Evolutionary conservation across 2,113 vertebrate species (phyloP).

Genomic region (Ibidorhyncha struthersii): DNA sequence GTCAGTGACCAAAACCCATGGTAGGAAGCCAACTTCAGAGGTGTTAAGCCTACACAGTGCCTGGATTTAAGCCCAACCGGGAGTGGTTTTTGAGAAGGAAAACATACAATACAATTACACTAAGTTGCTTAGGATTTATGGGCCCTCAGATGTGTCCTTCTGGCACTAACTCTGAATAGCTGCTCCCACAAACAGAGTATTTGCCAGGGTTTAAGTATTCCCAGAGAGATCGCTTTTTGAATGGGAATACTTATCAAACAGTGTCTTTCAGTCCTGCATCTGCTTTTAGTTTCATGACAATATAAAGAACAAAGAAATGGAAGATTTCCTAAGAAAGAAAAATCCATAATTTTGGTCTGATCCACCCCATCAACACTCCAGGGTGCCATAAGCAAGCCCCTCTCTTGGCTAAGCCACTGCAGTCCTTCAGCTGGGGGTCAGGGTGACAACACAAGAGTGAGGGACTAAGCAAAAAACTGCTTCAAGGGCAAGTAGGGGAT

Average conservation of each 20-base stretch:
- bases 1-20: background rate
- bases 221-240: background rate
- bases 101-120: background rate
- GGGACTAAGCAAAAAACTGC: background rate
- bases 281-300: background rate
- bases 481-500: background rate
- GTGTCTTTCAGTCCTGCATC: background rate
- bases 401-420: background rate
- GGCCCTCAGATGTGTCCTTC: rapidly evolving
- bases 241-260: background rate
- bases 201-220: background rate
- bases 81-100: background rate
- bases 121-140: background rate
- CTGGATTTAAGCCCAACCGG: background rate
- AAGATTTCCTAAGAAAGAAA: background rate
- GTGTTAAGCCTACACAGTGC: background rate
- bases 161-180: background rate
- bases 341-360: background rate
- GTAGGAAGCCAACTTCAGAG: background rate
- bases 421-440: background rate
- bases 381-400: background rate
- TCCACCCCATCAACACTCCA: background rate
- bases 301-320: background rate
- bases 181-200: background rate
- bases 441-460: rapidly evolving